phyloP scores from a whole-genome alignment of 1,140 invertebrate species.

The Melipona quadrifasciata region DNA sequence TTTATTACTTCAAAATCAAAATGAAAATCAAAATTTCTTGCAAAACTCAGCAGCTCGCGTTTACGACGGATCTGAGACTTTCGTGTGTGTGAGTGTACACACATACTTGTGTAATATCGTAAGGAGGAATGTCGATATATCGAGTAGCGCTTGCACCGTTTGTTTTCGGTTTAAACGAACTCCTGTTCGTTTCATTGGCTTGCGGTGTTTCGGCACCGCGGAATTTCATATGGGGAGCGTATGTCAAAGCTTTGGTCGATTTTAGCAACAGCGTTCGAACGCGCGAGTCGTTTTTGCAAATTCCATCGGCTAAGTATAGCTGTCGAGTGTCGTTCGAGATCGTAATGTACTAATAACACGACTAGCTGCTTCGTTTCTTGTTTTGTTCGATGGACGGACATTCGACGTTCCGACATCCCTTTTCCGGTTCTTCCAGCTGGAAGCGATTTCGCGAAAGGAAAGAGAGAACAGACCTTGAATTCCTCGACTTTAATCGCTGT shows the following conservation, averaged over 20 bases:
- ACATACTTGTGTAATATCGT: too few relatives aligned
- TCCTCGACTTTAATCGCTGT: not conserved
- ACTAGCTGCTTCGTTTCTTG: not conserved
- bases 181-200: not conserved
- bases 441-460: not conserved
- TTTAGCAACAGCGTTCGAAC: not conserved
- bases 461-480: not conserved
- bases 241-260: not conserved
- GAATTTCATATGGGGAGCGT: not conserved
- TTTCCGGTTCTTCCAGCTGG: not conserved
- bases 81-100: not conserved
- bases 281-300: not conserved
- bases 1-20: too few relatives aligned
- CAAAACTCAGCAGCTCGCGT: too few relatives aligned
- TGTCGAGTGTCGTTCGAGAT: constrained; percentile 23
- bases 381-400: not conserved
- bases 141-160: not conserved
- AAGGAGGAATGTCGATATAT: not conserved
- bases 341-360: constrained; percentile 37
- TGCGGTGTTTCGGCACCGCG: too few relatives aligned
- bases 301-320: constrained; percentile 37
- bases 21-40: too few relatives aligned
- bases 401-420: constrained; percentile 3
- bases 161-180: not conserved
- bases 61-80: not conserved